A percentile compares a stretch with the other conserved stretches of the same genome.
phyloP scores from a whole-genome alignment of 2,797 vertebrate genomes.

The Falco berigora region DNA sequence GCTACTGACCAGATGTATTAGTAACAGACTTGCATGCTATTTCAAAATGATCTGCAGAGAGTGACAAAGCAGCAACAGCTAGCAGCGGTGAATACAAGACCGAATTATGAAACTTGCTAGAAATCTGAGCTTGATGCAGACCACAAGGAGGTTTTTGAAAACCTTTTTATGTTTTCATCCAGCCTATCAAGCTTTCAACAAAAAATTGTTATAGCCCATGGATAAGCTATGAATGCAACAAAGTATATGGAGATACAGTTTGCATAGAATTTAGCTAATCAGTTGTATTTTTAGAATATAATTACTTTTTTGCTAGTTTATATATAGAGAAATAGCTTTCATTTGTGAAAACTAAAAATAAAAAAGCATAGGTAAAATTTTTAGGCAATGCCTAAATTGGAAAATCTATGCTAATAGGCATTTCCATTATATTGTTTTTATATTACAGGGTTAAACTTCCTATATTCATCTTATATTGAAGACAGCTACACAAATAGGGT shows the following conservation, averaged over 20 bases:
- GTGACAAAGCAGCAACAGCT: not conserved
- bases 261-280: not conserved
- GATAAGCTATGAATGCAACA: not conserved
- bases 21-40: not conserved
- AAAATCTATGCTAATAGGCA: not conserved
- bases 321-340: not conserved
- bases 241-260: not conserved
- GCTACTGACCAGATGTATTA: not conserved
- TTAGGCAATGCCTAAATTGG: not conserved
- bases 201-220: not conserved
- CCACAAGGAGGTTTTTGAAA: not conserved
- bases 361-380: not conserved
- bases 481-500: slow-evolving; percentile 55
- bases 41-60: not conserved
- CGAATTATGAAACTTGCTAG: not conserved
- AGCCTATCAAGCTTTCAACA: not conserved
- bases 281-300: not conserved
- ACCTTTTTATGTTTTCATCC: not conserved
- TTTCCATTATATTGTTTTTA: not conserved
- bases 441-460: slow-evolving; percentile 33
- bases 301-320: not conserved
- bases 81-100: not conserved
- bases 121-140: not conserved
- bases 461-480: slow-evolving; percentile 36
- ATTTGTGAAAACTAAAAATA: not conserved